Evolutionary conservation across 1,140 invertebrate genomes (phyloP).

Genomic region (Diachasmimorpha longicaudata): DNA sequence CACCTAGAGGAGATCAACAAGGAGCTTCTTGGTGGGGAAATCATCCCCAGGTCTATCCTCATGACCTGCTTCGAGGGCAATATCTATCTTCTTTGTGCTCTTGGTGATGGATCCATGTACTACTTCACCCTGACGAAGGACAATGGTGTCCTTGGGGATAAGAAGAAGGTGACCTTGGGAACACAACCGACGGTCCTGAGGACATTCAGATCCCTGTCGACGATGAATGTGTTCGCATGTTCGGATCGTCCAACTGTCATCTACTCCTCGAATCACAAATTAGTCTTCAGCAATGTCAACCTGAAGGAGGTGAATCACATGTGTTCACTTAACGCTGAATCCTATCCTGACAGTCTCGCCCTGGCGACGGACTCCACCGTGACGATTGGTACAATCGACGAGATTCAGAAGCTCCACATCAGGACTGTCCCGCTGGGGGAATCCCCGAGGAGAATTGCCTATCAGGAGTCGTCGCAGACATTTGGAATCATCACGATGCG

Average conservation of each 20-base stretch:
- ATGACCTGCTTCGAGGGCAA: conserved; percentile 94
- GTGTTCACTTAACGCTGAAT: conserved; percentile 94
- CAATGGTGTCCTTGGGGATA: conserved; percentile 77
- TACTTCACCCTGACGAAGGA: conserved; percentile 87
- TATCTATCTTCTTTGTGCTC: conserved; percentile 88
- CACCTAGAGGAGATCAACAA: conserved; percentile 79
- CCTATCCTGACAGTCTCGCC: conserved; percentile 94
- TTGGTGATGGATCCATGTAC: conserved; percentile 97
- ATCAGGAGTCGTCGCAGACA: conserved; percentile 93
- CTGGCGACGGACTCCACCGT: conserved; percentile 92
- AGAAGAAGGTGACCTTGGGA: conserved; percentile 92
- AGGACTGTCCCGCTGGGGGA: conserved; percentile 93
- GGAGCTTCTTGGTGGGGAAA: conserved; percentile 91
- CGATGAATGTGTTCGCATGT: conserved; percentile 98
- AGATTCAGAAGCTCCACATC: conserved; percentile 98
- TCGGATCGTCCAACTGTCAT: conserved; percentile 98
- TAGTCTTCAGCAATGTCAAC: conserved; percentile 99
- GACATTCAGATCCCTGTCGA: conserved; percentile 90
- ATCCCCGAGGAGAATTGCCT: conserved; percentile 90
- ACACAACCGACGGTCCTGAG: conserved; percentile 95
- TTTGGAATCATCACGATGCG: conserved; percentile 94
- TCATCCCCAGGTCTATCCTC: conserved; percentile 93
- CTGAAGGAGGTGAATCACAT: conserved; percentile 98
- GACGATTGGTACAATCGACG: conserved; percentile 98
- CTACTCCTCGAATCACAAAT: conserved; percentile 98